phyloP scores from a whole-genome alignment of 2,888 invertebrate species.

The Drosophila borborema region DNA sequence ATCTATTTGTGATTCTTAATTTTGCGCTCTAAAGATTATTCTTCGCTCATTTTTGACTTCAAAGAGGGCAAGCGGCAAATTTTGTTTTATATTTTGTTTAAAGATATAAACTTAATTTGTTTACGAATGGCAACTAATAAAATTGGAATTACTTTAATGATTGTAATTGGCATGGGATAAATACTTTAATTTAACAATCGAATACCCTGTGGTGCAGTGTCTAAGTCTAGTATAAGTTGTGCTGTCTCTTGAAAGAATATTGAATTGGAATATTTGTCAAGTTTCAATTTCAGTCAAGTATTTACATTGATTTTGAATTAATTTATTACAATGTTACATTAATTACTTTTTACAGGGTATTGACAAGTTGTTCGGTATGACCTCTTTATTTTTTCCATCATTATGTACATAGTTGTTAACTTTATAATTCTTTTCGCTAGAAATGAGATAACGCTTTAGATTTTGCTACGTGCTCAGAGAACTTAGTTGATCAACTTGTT shows the following conservation, averaged over 20 bases:
- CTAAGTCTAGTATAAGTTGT: no score
- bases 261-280: no score
- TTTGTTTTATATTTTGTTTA: constrained; percentile 20
- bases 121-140: constrained; percentile 44
- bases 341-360: constrained; percentile 6
- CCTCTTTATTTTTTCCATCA: constrained; percentile 4
- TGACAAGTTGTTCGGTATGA: neutral
- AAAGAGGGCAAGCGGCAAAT: constrained; percentile 9
- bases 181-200: constrained; percentile 22
- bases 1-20: constrained; percentile 2
- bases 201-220: constrained; percentile 7
- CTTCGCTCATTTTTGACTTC: constrained; percentile 4
- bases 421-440: neutral
- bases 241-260: neutral
- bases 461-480: neutral
- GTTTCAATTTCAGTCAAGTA: no score
- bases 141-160: constrained; percentile 35
- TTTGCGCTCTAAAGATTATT: constrained; percentile 3
- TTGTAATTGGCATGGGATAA: constrained; percentile 25
- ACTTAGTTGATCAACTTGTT: neutral
- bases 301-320: neutral
- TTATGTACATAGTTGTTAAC: constrained; percentile 9
- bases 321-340: neutral
- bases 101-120: constrained; percentile 44
- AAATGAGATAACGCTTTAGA: constrained; percentile 26